Evolutionary conservation across 2,113 vertebrate species (phyloP).

Genomic region (Phyllostomus discolor): DNA sequence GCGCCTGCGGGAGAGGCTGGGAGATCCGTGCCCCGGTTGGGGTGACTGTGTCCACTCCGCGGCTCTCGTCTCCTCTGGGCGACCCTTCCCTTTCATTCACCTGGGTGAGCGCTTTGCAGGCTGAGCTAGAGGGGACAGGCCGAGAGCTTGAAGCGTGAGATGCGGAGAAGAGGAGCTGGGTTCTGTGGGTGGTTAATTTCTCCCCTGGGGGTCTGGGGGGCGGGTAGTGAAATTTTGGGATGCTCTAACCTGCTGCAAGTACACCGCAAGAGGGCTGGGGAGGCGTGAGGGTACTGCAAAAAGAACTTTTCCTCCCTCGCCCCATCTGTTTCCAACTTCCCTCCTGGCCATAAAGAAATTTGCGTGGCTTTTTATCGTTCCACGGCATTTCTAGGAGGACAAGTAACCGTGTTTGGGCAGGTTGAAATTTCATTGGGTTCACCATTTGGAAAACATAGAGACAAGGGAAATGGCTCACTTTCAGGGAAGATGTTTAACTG

Average conservation of each 20-base stretch:
- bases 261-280: not conserved
- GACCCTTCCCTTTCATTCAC: not conserved
- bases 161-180: conserved; percentile 16
- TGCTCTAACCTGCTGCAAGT: conserved; percentile 44
- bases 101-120: conserved; percentile 65
- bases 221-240: conserved; percentile 34
- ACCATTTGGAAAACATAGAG: not conserved
- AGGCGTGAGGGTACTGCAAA: not conserved
- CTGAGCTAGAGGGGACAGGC: conserved; percentile 58
- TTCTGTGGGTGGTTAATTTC: conserved; percentile 46
- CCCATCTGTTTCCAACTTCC: conserved; percentile 55
- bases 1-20: not conserved
- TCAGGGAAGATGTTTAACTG: not conserved
- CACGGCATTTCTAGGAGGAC: conserved; percentile 3
- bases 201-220: not conserved
- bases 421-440: conserved; percentile 48
- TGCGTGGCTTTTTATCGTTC: conserved; percentile 13
- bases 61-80: not conserved
- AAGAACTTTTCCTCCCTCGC: conserved; percentile 57
- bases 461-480: conserved; percentile 15
- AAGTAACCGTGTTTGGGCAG: conserved; percentile 12
- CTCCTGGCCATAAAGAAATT: conserved; percentile 42
- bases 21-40: not conserved
- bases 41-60: not conserved
- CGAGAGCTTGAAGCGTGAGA: not conserved